phyloP scores from a whole-genome alignment of 2,888 invertebrate genomes.

The Melipona bicolor region DNA sequence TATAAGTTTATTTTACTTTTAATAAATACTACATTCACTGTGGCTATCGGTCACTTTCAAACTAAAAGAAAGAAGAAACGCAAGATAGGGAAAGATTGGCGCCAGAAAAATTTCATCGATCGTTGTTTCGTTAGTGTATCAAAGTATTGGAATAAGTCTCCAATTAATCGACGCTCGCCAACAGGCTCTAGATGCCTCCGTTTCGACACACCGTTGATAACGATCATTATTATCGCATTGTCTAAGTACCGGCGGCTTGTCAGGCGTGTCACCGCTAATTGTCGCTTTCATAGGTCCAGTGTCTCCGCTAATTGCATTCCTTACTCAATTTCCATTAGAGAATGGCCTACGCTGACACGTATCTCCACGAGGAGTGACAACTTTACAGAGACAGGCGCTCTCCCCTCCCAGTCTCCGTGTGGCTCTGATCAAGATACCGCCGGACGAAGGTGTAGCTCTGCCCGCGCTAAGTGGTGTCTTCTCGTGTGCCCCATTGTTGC shows the following conservation, averaged over 20 bases:
- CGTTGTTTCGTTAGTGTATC: neutral
- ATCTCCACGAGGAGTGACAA: slow-evolving; percentile 51
- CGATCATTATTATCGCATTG: slow-evolving; percentile 48
- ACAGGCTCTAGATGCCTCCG: slow-evolving; percentile 1
- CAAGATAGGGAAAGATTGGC: neutral
- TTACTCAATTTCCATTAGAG: slow-evolving; percentile 74
- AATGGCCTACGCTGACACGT: slow-evolving; percentile 46
- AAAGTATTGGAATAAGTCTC: neutral
- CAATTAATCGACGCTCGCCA: slow-evolving; percentile 29
- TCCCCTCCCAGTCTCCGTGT: slow-evolving; percentile 21
- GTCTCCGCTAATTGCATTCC: slow-evolving; percentile 59
- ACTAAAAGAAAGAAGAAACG: neutral
- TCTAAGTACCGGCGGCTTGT: slow-evolving; percentile 48
- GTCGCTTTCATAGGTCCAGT: slow-evolving; percentile 43
- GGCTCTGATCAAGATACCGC: slow-evolving; percentile 59
- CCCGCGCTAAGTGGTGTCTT: slow-evolving; percentile 66
- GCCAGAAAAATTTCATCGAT: neutral
- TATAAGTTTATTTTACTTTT: neutral
- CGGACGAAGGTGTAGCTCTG: slow-evolving; percentile 29
- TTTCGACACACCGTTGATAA: slow-evolving; percentile 26
- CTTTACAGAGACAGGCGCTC: slow-evolving; percentile 39
- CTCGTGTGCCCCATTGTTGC: slow-evolving; percentile 65
- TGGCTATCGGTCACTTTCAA: neutral
- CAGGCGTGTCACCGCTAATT: slow-evolving; percentile 59
- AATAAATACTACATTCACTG: neutral